Conservation (phyloP, 2,797 vertebrate species). For the Urocyon cinereoargenteus region DNA sequence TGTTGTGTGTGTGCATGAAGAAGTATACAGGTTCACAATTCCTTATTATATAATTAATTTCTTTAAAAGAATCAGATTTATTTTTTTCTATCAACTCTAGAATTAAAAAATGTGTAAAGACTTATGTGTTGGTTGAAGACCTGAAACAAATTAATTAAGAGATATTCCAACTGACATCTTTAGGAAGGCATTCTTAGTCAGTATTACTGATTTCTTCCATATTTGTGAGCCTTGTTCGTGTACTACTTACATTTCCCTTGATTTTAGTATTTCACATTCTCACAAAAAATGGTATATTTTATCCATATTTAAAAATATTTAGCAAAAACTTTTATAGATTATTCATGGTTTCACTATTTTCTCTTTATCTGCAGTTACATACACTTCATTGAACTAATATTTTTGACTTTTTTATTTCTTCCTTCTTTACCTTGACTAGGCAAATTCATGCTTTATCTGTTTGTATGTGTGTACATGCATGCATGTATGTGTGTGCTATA, state of each 20-base stretch:
- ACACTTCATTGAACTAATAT: background rate
- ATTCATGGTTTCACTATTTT: background rate
- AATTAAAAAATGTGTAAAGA: background rate
- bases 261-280: background rate
- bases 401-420: background rate
- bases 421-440: background rate
- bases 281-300: background rate
- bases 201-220: background rate
- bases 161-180: background rate
- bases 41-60: background rate
- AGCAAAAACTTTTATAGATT: background rate
- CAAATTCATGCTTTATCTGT: background rate
- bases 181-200: background rate
- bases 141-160: conserved; percentile 23
- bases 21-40: background rate
- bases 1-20: background rate
- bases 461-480: background rate
- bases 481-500: background rate
- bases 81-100: background rate
- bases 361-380: background rate
- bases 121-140: background rate
- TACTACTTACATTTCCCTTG: background rate
- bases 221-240: background rate
- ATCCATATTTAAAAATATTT: background rate
- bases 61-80: background rate